Base-by-base conservation (phyloP, 2,888 invertebrate species). In the Microctonus brassicae region DNA sequence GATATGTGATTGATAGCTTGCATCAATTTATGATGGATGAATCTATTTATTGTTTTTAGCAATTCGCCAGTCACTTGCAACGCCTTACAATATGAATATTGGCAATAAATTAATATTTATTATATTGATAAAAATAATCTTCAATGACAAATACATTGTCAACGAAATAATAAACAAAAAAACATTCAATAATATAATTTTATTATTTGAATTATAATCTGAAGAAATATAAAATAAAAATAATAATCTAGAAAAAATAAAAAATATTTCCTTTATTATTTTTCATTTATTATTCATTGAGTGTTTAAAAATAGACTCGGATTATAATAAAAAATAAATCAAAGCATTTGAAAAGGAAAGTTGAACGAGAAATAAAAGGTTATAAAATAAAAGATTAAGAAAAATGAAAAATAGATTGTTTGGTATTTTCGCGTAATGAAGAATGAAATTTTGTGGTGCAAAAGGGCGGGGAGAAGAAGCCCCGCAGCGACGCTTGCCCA, bases 31-130 rank as follows among this genome's bases (percentile, higher is more conserved):
- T 80, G 80, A 80, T 81, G 75, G 78, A 82, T 81, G 75, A 77
- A 75, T 73, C 65, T 61, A 53, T 62, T 79, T 78, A 78, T 81
- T 78, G 77, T 76, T 78, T 80, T 78, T 77, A 78, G 80, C 75
- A 78, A 80, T 79, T 77, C 20, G 47, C 17, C 74, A 69, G 67
- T 68, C 67, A 68, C 13, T 42, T 13, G 58, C 47, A 53, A 60
- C 67, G 60, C 67, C 20, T 42, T 20, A 13, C n/a, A n/a, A n/a
- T n/a, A 60, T 24, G 47, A 17, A 53, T 68, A 60, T 68, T 47
- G 22, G 47, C 55, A 55, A 55, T 26, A 24, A 24, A 55, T 55
- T 55, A 3, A 29, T 11, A 7, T 39, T 9, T 4, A 47, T 47
- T 17, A n/a, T 6, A 47, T 39, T 26, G 47, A 39, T 17, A 33